phyloP scores from a whole-genome alignment of 2,797 vertebrate genomes.

The Halcyon badia region DNA sequence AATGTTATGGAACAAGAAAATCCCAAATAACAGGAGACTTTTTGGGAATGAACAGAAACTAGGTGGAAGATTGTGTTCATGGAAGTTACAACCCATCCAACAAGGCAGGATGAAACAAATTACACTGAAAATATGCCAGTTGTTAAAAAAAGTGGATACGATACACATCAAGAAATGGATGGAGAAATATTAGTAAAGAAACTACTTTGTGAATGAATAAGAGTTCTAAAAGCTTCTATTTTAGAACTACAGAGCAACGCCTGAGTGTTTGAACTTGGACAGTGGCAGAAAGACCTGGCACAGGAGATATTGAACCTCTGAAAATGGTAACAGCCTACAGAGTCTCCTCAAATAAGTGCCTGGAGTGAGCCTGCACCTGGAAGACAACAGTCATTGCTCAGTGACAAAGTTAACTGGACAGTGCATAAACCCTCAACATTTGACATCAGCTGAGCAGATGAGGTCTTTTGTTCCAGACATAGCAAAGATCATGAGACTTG shows the following conservation, averaged over 20 bases:
- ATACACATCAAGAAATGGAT: not conserved
- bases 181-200: not conserved
- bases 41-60: not conserved
- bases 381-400: not conserved
- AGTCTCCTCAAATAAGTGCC: not conserved
- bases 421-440: not conserved
- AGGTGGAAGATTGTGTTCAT: not conserved
- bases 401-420: not conserved
- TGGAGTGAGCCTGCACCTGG: not conserved
- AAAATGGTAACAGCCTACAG: not conserved
- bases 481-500: not conserved
- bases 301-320: rapidly evolving
- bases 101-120: not conserved
- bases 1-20: not conserved
- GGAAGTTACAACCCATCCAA: not conserved
- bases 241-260: not conserved
- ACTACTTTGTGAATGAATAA: not conserved
- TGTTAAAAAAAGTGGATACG: not conserved
- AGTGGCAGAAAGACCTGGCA: not conserved
- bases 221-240: not conserved
- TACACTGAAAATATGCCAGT: not conserved
- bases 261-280: not conserved
- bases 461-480: not conserved
- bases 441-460: not conserved
- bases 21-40: rapidly evolving